Percentiles rank a stretch among this genome's conserved stretches.
Conservation (phyloP, 2,888 invertebrate genomes). For the Acholoe squamosa region DNA sequence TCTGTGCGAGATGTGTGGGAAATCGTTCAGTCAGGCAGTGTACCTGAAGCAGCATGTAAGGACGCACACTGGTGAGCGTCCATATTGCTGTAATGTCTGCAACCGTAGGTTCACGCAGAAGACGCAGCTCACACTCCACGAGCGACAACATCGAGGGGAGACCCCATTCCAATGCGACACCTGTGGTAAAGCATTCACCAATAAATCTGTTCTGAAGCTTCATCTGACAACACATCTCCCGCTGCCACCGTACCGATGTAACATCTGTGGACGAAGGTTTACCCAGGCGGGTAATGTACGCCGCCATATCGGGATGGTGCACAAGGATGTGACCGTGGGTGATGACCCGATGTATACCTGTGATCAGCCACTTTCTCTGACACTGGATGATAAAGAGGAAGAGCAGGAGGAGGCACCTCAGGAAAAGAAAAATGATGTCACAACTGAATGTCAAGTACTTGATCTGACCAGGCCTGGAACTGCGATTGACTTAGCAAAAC, state of each 20-base stretch:
- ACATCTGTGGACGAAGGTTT: slow-evolving; percentile 15
- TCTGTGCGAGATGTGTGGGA: slow-evolving; percentile 42
- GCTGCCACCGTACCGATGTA: not conserved
- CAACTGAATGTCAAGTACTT: not conserved
- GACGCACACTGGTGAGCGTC: slow-evolving; percentile 39
- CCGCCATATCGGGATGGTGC: slow-evolving; percentile 27
- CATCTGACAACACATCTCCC: slow-evolving; percentile 12
- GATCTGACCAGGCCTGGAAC: not conserved
- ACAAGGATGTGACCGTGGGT: not conserved
- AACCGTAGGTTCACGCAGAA: slow-evolving; percentile 16
- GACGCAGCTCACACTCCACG: slow-evolving; percentile 25
- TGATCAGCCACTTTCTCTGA: not conserved
- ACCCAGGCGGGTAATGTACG: slow-evolving; percentile 34
- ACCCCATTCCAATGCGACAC: slow-evolving; percentile 5
- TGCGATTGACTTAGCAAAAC: not conserved
- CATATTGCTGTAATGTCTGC: not conserved
- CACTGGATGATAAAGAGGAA: not conserved
- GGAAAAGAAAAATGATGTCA: not conserved
- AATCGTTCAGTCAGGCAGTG: slow-evolving; percentile 3
- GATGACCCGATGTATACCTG: not conserved
- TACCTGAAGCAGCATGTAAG: slow-evolving; percentile 34
- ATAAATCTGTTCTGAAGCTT: slow-evolving; percentile 47
- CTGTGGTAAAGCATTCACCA: slow-evolving; percentile 38
- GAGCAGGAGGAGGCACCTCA: not conserved
- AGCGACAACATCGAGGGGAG: not conserved